Base-by-base conservation (phyloP, 1,140 invertebrate genomes). In the Pteromalus puparum region DNA sequence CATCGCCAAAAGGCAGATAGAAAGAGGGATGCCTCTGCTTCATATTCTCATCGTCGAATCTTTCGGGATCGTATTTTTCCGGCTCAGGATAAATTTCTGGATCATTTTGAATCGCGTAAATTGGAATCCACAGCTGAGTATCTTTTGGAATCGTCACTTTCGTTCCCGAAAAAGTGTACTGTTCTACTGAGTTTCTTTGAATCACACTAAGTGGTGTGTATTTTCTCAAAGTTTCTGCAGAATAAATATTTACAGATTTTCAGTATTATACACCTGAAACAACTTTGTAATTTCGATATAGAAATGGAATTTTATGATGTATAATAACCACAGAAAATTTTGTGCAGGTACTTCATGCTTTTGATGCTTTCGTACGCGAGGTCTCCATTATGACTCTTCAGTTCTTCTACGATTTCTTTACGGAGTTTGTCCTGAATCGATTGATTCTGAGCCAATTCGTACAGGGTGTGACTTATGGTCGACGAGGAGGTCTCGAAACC, bases 1-100 rank as follows among this genome's bases (percentile, higher is more conserved):
- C 96, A 78, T 95, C 95, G 53, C 96, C 96, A 88, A 97, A 97
- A 1, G 96, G 95, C 24, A 97, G 92, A 87, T 94, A 96, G 0
- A 94, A 88, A 86, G 93, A 94, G 3, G 92, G 93, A 88, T 94
- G 94, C 61, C 95, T 91, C 18, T 90, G 89, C 30, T 91, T 82
- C 30, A 90, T 86, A 76, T 93, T 92, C 83, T 94, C 93, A 15
- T 92, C 91, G 3, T 92, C 82, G 88, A 96, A 96, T 80, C 95
- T 91, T 86, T 96, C 95, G 0, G 95, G 95, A 87, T 94, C 92
- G 87, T 95, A 96, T 81, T 89, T 86, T 53, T 94, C 89, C 3
- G 95, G 94, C 68, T 95, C 91, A 0, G 93, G 91, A 87, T 93
- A 96, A 70, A 94, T 90, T 48, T 94, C 91, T 0, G 92, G 89